A percentile compares a stretch with the other conserved stretches of the same genome.
Evolutionary conservation across 2,113 vertebrate genomes (phyloP).

Genomic region (Falcunculus frontatus): DNA sequence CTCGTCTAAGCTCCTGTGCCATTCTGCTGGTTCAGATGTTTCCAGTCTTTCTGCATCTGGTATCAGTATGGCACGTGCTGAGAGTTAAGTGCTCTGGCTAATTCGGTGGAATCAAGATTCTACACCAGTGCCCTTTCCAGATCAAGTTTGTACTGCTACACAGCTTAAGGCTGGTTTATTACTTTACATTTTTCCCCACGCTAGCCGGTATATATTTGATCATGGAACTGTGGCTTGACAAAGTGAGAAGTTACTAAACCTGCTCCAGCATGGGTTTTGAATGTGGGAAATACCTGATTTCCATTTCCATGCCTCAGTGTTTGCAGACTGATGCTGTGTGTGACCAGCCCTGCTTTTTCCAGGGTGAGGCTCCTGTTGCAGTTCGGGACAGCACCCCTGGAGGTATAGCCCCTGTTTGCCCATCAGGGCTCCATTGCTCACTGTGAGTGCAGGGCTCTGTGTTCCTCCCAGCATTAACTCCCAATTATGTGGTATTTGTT

Average conservation of each 20-base stretch:
- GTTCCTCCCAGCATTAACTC: background rate
- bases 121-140: background rate
- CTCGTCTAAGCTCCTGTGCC: background rate
- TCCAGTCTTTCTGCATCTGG: background rate
- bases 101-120: background rate
- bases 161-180: background rate
- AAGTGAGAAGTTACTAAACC: background rate
- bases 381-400: background rate
- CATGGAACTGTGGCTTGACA: background rate
- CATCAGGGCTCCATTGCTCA: rapidly evolving
- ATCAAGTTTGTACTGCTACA: background rate
- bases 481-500: background rate
- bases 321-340: background rate
- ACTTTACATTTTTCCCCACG: background rate
- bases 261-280: background rate
- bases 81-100: background rate
- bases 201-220: background rate
- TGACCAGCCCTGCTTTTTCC: background rate
- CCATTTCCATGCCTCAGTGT: background rate
- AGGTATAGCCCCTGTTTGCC: background rate
- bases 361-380: background rate
- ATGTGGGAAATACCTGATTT: background rate
- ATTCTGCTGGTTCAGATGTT: background rate
- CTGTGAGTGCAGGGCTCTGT: background rate
- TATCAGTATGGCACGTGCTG: background rate